phyloP scores from a whole-genome alignment of 2,797 vertebrate species.

The Microctenopoma lineatum region DNA sequence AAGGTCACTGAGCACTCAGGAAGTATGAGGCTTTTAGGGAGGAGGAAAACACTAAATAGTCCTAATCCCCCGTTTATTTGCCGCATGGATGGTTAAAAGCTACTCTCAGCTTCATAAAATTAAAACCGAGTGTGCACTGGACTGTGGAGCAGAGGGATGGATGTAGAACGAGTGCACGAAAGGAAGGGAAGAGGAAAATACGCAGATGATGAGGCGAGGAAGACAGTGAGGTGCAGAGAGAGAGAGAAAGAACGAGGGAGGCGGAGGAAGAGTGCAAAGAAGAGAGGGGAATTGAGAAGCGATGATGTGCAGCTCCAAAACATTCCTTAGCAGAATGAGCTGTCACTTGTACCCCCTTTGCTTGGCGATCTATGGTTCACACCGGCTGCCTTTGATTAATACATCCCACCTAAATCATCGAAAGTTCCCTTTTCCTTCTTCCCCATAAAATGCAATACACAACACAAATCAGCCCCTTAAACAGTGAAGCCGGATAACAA shows the following conservation, averaged over 20 bases:
- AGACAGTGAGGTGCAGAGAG: constrained; percentile 81
- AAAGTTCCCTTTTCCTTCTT: constrained; percentile 96
- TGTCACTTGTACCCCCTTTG: constrained; percentile 98
- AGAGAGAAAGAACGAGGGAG: constrained; percentile 55
- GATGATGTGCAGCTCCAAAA: constrained; percentile 92
- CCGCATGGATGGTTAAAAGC: constrained; percentile 98
- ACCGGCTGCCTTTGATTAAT: constrained; percentile 99
- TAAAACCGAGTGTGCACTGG: constrained; percentile 93
- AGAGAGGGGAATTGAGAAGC: constrained; percentile 76
- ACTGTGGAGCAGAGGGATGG: constrained; percentile 86
- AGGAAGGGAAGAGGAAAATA: constrained; percentile 44
- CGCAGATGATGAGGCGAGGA: constrained; percentile 74
- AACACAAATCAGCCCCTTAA: constrained; percentile 98
- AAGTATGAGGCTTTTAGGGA: constrained; percentile 92
- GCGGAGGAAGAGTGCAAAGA: constrained; percentile 54
- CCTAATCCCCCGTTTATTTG: constrained; percentile 97
- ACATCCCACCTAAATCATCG: constrained; percentile 99
- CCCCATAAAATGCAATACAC: constrained; percentile 99
- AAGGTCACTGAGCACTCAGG: constrained; percentile 84
- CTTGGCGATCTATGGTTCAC: constrained; percentile 99
- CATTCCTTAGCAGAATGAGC: constrained; percentile 98
- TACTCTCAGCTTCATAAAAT: constrained; percentile 99
- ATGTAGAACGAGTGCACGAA: constrained; percentile 50
- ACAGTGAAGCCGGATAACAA: constrained; percentile 98
- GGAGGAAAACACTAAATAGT: constrained; percentile 99